These are phyloP conservation scores for Pecten maximus DNA, from an alignment of 2,888 invertebrate genomes.

Conservation along the genomic window DNA sequence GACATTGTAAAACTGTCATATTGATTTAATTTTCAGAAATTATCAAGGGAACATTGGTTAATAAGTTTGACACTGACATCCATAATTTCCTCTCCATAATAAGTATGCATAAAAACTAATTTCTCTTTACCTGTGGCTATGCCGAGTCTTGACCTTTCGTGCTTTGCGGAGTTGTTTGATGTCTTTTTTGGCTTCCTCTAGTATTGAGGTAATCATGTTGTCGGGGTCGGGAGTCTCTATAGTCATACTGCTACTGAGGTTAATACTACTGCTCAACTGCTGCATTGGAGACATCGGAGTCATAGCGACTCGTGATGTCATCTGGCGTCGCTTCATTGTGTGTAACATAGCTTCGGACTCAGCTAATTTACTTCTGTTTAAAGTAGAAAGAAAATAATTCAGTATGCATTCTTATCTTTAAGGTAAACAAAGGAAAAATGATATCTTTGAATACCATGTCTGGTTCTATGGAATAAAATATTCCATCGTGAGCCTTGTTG, in stretches of 20 bases:
- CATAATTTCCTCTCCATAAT: too few relatives aligned
- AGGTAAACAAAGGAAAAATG: too few relatives aligned
- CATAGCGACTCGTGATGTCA: conserved; percentile 63
- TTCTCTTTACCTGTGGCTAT: background rate
- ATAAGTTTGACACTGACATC: too few relatives aligned
- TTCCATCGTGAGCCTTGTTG: too few relatives aligned
- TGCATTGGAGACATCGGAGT: conserved; percentile 61
- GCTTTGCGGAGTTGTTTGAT: conserved; percentile 82
- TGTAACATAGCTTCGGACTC: conserved; percentile 93
- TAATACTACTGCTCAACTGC: conserved; percentile 56
- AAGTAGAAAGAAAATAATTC: conserved; percentile 27
- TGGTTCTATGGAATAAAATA: too few relatives aligned
- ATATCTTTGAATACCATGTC: too few relatives aligned
- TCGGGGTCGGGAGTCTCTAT: conserved; percentile 59
- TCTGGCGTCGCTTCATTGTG: conserved; percentile 83
- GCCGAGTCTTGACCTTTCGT: background rate
- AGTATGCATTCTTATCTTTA: background rate
- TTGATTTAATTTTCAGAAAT: too few relatives aligned
- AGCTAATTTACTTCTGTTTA: conserved; percentile 88
- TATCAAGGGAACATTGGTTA: too few relatives aligned
- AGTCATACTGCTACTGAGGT: conserved; percentile 39
- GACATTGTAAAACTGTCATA: too few relatives aligned
- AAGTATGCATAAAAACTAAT: background rate
- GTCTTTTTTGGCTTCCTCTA: conserved; percentile 92
- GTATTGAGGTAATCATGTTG: conserved; percentile 81